These are phyloP conservation scores for Machaerirhynchus nigripectus DNA, from an alignment of 2,113 vertebrate species.

Conservation along the genomic window DNA sequence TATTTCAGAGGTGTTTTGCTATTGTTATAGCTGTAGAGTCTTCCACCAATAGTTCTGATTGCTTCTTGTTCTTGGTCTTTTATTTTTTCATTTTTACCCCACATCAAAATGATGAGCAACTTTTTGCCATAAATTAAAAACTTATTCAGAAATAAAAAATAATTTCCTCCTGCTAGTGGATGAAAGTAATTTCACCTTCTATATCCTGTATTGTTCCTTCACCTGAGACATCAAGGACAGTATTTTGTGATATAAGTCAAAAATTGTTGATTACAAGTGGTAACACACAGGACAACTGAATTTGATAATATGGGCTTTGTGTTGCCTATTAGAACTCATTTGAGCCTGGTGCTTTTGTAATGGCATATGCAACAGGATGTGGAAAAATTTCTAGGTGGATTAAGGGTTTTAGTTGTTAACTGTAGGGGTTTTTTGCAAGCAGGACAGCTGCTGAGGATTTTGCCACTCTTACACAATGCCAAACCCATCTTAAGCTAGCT, in stretches of 20 bases:
- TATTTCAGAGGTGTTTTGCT: neutral
- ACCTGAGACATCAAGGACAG: neutral
- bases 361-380: neutral
- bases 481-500: neutral
- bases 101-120: neutral
- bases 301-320: neutral
- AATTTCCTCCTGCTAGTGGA: neutral
- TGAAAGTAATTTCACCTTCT: neutral
- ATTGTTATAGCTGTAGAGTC: neutral
- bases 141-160: neutral
- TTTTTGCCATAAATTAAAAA: neutral
- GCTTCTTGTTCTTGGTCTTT: neutral
- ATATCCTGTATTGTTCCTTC: neutral
- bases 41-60: neutral
- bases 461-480: neutral
- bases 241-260: neutral
- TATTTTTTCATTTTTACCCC: neutral
- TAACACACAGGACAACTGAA: neutral
- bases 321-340: neutral
- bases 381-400: neutral
- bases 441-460: neutral
- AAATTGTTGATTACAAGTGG: neutral
- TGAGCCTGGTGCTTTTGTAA: neutral
- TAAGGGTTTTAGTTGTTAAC: neutral
- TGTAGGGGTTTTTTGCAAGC: neutral